Percentiles rank a stretch among this genome's conserved stretches.
phyloP scores from a whole-genome alignment of 2,888 invertebrate genomes.

The Acronicta aceris region DNA sequence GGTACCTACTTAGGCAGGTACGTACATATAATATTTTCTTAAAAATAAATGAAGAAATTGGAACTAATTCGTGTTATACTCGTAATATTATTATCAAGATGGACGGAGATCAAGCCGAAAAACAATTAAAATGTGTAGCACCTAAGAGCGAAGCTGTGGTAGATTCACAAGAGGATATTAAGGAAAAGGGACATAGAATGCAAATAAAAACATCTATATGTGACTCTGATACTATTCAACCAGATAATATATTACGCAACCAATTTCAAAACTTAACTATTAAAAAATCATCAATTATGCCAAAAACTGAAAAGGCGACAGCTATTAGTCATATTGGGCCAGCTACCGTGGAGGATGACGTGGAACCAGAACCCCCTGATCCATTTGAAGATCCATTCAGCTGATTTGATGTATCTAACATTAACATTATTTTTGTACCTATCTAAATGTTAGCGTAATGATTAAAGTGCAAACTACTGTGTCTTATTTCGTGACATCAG shows the following conservation, averaged over 20 bases:
- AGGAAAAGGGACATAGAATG: not conserved
- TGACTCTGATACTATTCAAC: no score
- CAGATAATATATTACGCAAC: not conserved
- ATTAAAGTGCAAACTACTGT: no score
- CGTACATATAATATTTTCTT: no score
- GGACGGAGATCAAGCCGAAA: not conserved
- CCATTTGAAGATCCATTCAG: slow-evolving; percentile 18
- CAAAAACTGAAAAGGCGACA: not conserved
- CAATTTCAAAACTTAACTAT: not conserved
- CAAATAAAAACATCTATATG: not conserved
- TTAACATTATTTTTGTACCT: no score
- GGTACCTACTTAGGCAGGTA: no score
- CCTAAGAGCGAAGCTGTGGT: not conserved
- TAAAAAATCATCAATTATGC: not conserved
- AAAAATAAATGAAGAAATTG: no score
- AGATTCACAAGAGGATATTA: not conserved
- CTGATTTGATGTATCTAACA: not conserved
- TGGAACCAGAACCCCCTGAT: slow-evolving; percentile 17
- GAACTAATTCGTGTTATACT: no score
- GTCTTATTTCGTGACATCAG: not conserved
- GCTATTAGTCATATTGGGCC: not conserved
- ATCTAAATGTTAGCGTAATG: no score
- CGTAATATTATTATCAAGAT: not conserved
- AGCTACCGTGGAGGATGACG: not conserved
- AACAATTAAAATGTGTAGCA: not conserved